Evolutionary conservation across 2,797 vertebrate species (phyloP), one percentile per base, ranked within the genome.

Genomic region (Sciurus carolinensis): DNA sequence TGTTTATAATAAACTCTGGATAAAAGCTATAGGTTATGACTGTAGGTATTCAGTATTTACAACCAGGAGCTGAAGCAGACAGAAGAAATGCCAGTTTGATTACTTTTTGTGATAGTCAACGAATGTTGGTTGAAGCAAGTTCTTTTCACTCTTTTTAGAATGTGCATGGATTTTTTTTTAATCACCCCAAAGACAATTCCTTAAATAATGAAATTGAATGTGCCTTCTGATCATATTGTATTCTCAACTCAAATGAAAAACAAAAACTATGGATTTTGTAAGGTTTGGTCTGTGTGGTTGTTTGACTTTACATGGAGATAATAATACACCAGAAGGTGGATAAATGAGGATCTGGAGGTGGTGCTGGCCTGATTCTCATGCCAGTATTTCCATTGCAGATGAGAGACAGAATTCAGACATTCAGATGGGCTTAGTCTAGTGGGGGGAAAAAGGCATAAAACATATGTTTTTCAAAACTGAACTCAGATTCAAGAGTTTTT

Each of bases 1-100:
- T 97, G 87, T 95, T 98, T 76, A 93, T 95, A 96, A 85, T 47
- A 90, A 87, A 10, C 12, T 79, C 64, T 97, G 87, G 81, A 97
- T 94, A n/a, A 94, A 96, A 97, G 76, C 85, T 97, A 94, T 95
- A 7, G 76, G 87, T 96, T 98, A 73, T 96, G 17, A 95, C 47
- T 77, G 18, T 52, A 81, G 26, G 26, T 94, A 91, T 96, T 94
- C 87, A 75, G 26, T 4, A 28, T 98, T 97, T 97, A 93, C 26
- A 98, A 96, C 15, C 17, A 62, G 83, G 64, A 96, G 9, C 73
- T 89, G 47, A 87, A 96, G 50, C 39, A 94, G n/a, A 88, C 79
- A 93, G 71, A 69, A 83, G 39, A 73, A 95, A 93, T 93, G 57
- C 7, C 44, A 92, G 39, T 82, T 90, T 95, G 50, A 66, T 1